phyloP scores from a whole-genome alignment of 1,140 invertebrate species.

The Ceratina japonica region DNA sequence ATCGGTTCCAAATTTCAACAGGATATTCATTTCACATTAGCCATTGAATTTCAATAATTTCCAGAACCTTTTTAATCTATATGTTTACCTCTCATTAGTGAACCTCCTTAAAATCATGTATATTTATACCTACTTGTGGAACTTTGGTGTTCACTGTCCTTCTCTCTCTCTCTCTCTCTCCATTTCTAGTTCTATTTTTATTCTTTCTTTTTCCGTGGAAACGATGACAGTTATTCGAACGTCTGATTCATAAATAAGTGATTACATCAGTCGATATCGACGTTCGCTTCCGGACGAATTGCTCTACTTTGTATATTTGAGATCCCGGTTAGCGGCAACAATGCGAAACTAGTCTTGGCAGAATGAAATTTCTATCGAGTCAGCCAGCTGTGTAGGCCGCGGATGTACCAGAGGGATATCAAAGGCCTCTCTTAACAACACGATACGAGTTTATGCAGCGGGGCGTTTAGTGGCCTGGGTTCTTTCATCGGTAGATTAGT shows the following conservation, averaged over 20 bases:
- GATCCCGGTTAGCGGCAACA: not conserved
- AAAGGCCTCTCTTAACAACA: conserved; percentile 13
- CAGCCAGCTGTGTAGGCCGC: conserved; percentile 9
- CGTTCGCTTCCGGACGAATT: not conserved
- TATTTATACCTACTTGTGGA: no score
- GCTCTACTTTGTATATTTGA: not conserved
- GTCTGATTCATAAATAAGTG: not conserved
- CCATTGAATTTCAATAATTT: no score
- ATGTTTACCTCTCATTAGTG: no score
- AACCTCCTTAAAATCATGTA: no score
- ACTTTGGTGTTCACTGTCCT: no score
- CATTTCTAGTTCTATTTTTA: not conserved
- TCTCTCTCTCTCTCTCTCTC: no score
- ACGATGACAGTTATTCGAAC: not conserved
- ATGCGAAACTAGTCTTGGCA: not conserved
- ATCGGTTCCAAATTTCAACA: no score
- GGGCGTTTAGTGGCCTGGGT: conserved; percentile 55
- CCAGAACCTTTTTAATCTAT: no score
- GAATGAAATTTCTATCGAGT: conserved; percentile 42
- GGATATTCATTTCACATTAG: no score
- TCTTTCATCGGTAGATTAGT: conserved; percentile 72
- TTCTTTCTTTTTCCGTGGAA: not conserved
- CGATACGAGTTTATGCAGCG: conserved; percentile 46
- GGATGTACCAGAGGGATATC: conserved; percentile 9
- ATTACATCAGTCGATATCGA: not conserved